Conservation (phyloP, 2,888 invertebrate genomes). For the Charanyca ferruginea region DNA sequence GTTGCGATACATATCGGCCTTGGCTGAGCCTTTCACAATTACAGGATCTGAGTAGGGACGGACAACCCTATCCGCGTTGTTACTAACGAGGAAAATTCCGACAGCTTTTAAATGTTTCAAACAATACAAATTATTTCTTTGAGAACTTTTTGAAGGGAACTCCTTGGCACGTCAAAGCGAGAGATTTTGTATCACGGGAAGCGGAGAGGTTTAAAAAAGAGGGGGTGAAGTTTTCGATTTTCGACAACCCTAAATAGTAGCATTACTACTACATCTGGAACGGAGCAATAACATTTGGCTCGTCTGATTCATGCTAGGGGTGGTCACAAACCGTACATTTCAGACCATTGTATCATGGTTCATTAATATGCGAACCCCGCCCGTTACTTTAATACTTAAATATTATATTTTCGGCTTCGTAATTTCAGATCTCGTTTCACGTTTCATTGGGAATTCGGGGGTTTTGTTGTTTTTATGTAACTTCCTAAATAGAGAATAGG, state of each 20-base stretch:
- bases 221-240: conserved; percentile 6
- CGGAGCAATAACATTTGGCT: conserved; percentile 65
- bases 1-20: conserved; percentile 52
- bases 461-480: conserved; percentile 12
- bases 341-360: conserved; percentile 59
- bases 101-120: conserved; percentile 40
- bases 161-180: conserved; percentile 45
- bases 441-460: conserved; percentile 31
- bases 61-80: conserved; percentile 39
- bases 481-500: conserved; percentile 1
- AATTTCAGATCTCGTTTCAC: conserved; percentile 39
- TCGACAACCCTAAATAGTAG: conserved; percentile 46
- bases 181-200: conserved; percentile 32
- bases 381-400: conserved; percentile 52
- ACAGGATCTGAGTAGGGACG: conserved; percentile 23
- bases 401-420: conserved; percentile 53
- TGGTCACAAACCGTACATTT: conserved; percentile 55
- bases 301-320: conserved; percentile 64
- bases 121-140: conserved; percentile 56
- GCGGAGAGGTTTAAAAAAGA: conserved; percentile 12
- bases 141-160: conserved; percentile 30
- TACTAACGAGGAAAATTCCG: conserved; percentile 54
- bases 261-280: conserved; percentile 56
- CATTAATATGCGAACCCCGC: conserved; percentile 61
- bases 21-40: conserved; percentile 50